Evolutionary conservation across 2,888 invertebrate species (phyloP), one percentile per base, ranked within the genome.

Genomic region (Rhingia rostrata): DNA sequence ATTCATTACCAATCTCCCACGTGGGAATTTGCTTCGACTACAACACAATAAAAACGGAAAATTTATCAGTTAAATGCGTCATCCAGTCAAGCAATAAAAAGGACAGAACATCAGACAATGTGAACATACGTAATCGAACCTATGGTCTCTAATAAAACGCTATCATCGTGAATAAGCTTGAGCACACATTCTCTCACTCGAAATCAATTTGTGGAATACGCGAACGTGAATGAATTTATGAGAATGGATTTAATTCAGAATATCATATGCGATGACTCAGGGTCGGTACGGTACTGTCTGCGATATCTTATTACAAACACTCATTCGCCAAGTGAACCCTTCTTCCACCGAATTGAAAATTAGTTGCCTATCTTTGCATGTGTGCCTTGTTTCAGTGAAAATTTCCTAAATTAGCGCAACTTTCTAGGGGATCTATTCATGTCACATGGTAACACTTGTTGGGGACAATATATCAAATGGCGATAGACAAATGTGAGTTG

Each of bases 141-240:
- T 41, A 41, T 33, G n/a, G n/a, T 12, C 12, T 10, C 32, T 10
- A 51, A 53, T 41, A 41, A 51, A 33, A n/a, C 53, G 43, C 53
- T 66, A 66, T 53, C 49, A 6, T 14, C 14, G 10, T n/a, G 41
- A 41, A 9, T 39, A 30, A 22, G 22, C 41, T 7, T 10, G 4
- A 12, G 10, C 9, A 32, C 43, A 37, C 14, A 56, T 56, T 56
- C 30, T 6, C 6, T 30, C 35, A 12, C 56, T 32, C 56, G 30
- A 56, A 69, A 32, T 69, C 56, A 58, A 69, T 56, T 69, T 69
- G 67, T 56, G 56, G 33, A 45, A 69, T 45, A 67, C 37, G 35
- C 35, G 37, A 47, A 58, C 47, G 45, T 69, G 37, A 47, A 58
- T 69, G 56, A 56, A 58, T 45, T 14, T 35, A 49, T 37, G 49